Base-by-base conservation (phyloP, 2,888 invertebrate species). In the Spicauda simplicius region DNA sequence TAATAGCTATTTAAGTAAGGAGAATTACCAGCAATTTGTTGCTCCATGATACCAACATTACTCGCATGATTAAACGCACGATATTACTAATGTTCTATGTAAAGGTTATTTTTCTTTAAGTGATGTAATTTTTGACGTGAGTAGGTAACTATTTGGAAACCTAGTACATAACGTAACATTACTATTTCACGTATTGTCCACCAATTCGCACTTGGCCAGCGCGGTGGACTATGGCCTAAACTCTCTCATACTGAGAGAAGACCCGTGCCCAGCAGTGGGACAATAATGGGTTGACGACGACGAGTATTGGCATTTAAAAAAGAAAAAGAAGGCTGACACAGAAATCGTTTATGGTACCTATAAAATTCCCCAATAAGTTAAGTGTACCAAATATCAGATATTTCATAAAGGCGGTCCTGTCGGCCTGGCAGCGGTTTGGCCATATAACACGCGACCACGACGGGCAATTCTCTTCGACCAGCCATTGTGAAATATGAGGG, bases 401-500 rank as follows among this genome's bases (percentile, higher is more conserved):
- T 59, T 65, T 65, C 59, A 65, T 77, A 71, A 66, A 74, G 57
- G 68, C 70, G 71, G 69, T 70, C 68, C 56, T 53, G 52, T 69
- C 56, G 70, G 67, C 73, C 62, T 72, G 72, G 72, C 76, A 71
- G 74, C 72, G 74, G 75, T 77, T 70, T 72, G 72, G 69, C 63
- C 68, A 62, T 73, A 66, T 74, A 73, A 75, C 73, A 76, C 72
- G 74, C 72, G 79, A 81, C 80, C 81, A 73, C 80, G 80, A 82
- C 80, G 79, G 78, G 73, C 80, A 80, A 83, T 84, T 79, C 77
- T 78, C 84, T 82, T 82, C 80, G 82, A 83, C 80, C 85, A 83
- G 80, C 79, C 81, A 76, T 76, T 73, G 77, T 88, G 84, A 90
- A 85, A 86, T 90, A 91, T 87, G 87, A 87, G 81, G 89, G 88